phyloP scores from a whole-genome alignment of 2,113 vertebrate species.

The Melanocharis versteri region DNA sequence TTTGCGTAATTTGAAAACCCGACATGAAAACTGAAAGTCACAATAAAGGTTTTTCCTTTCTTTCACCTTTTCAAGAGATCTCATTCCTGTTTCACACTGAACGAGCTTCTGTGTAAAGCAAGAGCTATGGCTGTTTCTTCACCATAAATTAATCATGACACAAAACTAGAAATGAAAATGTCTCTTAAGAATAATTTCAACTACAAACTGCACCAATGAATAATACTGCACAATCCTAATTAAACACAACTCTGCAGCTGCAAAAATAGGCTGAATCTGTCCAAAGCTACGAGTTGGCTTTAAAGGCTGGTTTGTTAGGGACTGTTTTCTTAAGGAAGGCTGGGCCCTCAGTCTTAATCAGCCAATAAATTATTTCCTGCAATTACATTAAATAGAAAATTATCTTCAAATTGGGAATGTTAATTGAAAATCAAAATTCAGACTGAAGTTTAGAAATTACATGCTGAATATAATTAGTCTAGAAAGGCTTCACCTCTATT shows the following conservation, averaged over 20 bases:
- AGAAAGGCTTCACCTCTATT: constrained; percentile 79
- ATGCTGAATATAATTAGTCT: constrained; percentile 78
- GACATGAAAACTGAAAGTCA: constrained; percentile 54
- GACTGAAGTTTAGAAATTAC: constrained; percentile 86
- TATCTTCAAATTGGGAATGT: constrained; percentile 87
- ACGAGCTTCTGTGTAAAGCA: constrained; percentile 60
- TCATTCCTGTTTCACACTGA: constrained; percentile 50
- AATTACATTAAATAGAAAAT: constrained; percentile 93
- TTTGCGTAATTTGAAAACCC: constrained; percentile 28
- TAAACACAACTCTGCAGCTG: constrained; percentile 84
- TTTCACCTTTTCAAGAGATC: constrained; percentile 55
- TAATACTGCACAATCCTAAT: constrained; percentile 82
- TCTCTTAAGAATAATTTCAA: constrained; percentile 78
- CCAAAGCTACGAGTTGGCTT: constrained; percentile 75
- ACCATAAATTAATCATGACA: constrained; percentile 78
- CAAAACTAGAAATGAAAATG: constrained; percentile 74
- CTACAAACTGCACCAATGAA: constrained; percentile 76
- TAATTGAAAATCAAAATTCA: constrained; percentile 96
- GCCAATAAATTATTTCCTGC: constrained; percentile 95
- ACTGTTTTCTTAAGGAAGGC: constrained; percentile 84
- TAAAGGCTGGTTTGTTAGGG: constrained; percentile 76
- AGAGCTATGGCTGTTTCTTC: constrained; percentile 64
- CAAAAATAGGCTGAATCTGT: constrained; percentile 85
- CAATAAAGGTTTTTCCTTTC: constrained; percentile 55
- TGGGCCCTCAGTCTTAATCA: constrained; percentile 90